Base-by-base conservation (phyloP, 2,797 vertebrate genomes). In the Cynodonichthys magdalenae region DNA sequence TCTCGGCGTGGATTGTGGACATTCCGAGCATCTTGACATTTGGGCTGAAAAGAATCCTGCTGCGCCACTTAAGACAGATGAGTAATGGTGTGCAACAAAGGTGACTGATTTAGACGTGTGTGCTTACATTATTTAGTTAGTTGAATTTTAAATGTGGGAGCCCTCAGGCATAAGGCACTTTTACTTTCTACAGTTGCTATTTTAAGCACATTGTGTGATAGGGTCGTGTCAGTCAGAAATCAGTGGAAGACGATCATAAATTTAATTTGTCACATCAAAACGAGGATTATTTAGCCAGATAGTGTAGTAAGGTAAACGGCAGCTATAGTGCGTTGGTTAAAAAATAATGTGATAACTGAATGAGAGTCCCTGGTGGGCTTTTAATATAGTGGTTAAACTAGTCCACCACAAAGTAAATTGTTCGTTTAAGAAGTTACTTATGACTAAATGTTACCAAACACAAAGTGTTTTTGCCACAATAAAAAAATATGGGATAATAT, bases 21-120 rank as follows among this genome's bases (percentile, higher is more conserved):
- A 27, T 39, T 72, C 71, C 67, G 55, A 72, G 80, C 88, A 83
- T 84, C 81, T 80, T 81, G 74, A 24, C 63, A 59, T 24, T 69
- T 87, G 83, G 80, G 85, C 76, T 87, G 75, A 67, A 39, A 66
- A 14, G 68, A 69, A 62, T 58, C 90, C 79, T 44, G 81, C 81
- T 85, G 83, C 73, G 84, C 72, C 61, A 39, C 76, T 62, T 49
- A 55, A 48, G 83, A 89, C 92, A 92, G 91, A 91, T 92, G 92
- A 91, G 69, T 82, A 83, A 83, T 86, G 75, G 82, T 56, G 82
- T 82, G 67, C 63, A 75, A 73, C 78, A 80, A 84, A 89, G 86
- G 79, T 86, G 79, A 83, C 69, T 5, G 29, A 76, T 64, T 49
- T 65, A 60, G 69, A 80, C 69, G 15, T 75, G 45, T 69, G 49